A percentile compares a stretch with the other conserved stretches of the same genome.
These are phyloP conservation scores for Motacilla alba DNA, from an alignment of 2,113 vertebrate species.

Conservation along the genomic window DNA sequence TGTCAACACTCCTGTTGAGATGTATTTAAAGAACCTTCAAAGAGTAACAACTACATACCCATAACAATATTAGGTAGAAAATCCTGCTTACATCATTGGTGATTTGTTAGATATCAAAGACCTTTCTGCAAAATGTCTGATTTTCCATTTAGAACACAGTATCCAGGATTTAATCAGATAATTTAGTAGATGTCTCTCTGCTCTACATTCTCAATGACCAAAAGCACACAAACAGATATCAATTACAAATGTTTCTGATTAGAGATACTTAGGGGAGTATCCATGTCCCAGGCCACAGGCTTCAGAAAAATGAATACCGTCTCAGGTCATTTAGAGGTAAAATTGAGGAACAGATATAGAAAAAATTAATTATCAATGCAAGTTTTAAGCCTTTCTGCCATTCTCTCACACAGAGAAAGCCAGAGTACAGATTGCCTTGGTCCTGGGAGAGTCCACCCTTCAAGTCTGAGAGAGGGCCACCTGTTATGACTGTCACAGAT, in stretches of 20 bases:
- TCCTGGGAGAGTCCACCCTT: background rate
- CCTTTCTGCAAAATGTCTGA: background rate
- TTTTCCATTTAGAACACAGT: background rate
- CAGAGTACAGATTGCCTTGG: background rate
- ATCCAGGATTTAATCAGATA: background rate
- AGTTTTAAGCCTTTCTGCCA: background rate
- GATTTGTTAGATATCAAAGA: background rate
- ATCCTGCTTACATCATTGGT: background rate
- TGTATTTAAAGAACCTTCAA: background rate
- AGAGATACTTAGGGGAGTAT: background rate
- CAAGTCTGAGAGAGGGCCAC: background rate
- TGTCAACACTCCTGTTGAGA: background rate
- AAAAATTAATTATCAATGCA: background rate
- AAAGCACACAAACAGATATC: background rate
- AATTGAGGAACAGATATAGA: background rate
- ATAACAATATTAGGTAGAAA: background rate
- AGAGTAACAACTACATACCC: background rate
- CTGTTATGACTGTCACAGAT: fast-evolving
- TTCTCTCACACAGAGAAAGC: background rate
- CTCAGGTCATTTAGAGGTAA: background rate
- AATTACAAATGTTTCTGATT: background rate
- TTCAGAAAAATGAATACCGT: background rate
- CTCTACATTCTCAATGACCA: background rate
- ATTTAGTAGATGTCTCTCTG: background rate
- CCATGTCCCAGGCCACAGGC: fast-evolving